Conservation (phyloP, 2,888 invertebrate species). For the Punctoribates punctum region DNA sequence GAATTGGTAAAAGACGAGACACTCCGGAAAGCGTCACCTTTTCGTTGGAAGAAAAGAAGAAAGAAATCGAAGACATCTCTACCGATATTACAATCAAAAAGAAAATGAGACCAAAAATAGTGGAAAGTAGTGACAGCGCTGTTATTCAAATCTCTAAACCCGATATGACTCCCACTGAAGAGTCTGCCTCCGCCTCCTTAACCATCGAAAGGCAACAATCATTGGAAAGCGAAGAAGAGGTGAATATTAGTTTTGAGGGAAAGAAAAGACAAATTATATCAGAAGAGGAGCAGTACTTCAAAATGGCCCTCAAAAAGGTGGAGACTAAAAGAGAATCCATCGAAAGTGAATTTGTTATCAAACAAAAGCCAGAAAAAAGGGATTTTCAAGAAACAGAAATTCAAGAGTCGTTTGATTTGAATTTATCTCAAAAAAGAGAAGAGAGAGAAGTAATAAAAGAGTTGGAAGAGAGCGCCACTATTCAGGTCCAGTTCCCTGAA, state of each 20-base stretch:
- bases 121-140: not conserved
- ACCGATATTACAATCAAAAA: slow-evolving; percentile 46
- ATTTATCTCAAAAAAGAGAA: slow-evolving; percentile 1
- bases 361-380: not conserved
- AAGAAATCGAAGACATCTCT: slow-evolving; percentile 9
- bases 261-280: slow-evolving; percentile 38
- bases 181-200: not conserved
- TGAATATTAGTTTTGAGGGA: slow-evolving; percentile 35
- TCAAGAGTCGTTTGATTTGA: slow-evolving; percentile 9
- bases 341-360: slow-evolving; percentile 35
- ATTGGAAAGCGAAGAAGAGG: not conserved
- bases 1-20: not conserved
- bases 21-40: slow-evolving; percentile 29
- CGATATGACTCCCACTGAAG: not conserved
- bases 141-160: not conserved
- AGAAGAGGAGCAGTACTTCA: slow-evolving; percentile 43
- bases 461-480: slow-evolving; percentile 40
- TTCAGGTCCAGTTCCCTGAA: slow-evolving; percentile 33
- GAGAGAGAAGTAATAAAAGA: slow-evolving; percentile 34
- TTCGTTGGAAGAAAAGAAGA: slow-evolving; percentile 21
- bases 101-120: slow-evolving; percentile 48
- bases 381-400: slow-evolving; percentile 18
- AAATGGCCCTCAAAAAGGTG: slow-evolving; percentile 47
- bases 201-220: not conserved
- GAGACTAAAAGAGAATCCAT: slow-evolving; percentile 18